These are phyloP conservation scores for Melanargia galathea DNA, from an alignment of 2,888 invertebrate species.

Conservation along the genomic window DNA sequence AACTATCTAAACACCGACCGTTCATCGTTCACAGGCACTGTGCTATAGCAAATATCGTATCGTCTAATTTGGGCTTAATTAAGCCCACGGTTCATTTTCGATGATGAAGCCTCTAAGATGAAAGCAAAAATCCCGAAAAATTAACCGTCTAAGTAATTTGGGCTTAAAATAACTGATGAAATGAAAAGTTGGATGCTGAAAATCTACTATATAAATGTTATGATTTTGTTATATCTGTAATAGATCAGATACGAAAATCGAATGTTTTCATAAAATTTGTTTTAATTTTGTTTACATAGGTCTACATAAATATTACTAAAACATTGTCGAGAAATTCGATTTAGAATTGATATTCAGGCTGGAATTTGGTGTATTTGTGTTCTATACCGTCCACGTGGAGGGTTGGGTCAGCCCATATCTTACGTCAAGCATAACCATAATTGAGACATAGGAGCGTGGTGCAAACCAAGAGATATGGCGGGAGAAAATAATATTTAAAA, in stretches of 20 bases:
- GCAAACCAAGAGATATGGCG: not conserved
- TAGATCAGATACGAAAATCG: not conserved
- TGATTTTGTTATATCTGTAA: not conserved
- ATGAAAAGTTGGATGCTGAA: not conserved
- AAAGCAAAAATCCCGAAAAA: no score
- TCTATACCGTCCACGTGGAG: not conserved
- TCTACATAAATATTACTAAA: not conserved
- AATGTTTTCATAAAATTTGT: not conserved
- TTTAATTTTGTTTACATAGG: constrained; percentile 5
- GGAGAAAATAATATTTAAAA: not conserved
- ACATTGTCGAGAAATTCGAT: constrained; percentile 1
- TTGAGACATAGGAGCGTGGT: constrained; percentile 1
- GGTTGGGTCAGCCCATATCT: not conserved
- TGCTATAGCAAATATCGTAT: no score
- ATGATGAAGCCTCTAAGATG: no score
- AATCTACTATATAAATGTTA: not conserved
- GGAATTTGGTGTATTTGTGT: not conserved
- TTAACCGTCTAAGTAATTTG: no score
- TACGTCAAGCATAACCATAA: not conserved
- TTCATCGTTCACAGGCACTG: no score
- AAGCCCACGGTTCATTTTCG: no score
- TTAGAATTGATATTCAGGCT: not conserved
- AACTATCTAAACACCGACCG: no score
- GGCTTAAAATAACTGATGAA: not conserved
- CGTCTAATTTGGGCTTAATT: no score